These are phyloP conservation scores for Molorchus minor DNA, from an alignment of 2,888 invertebrate species.

Conservation along the genomic window DNA sequence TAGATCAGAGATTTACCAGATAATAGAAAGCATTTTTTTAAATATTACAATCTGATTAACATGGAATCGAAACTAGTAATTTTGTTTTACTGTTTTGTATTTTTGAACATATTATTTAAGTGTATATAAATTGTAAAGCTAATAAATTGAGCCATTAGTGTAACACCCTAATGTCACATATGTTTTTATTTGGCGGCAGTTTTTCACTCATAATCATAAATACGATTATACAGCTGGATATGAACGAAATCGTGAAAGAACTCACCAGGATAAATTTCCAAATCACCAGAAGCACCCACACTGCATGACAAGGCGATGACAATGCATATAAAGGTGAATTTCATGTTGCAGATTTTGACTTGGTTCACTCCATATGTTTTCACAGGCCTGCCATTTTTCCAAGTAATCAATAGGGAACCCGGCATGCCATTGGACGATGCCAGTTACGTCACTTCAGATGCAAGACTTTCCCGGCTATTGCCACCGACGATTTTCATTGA, in stretches of 20 bases:
- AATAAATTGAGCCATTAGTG: too few relatives aligned
- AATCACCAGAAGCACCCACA: conserved; percentile 54
- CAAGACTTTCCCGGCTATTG: conserved; percentile 38
- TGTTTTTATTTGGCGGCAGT: too few relatives aligned
- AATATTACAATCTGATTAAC: too few relatives aligned
- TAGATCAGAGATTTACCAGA: too few relatives aligned
- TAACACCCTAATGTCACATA: too few relatives aligned
- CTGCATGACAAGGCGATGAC: conserved; percentile 56
- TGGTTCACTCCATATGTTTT: conserved; percentile 61
- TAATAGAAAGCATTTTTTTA: too few relatives aligned
- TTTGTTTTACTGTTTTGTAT: too few relatives aligned
- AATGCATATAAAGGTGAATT: conserved; percentile 54
- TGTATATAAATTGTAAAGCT: too few relatives aligned
- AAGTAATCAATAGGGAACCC: conserved; percentile 57
- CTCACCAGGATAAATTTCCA: conserved; percentile 59
- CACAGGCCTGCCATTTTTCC: conserved; percentile 58
- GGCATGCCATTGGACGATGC: conserved; percentile 55
- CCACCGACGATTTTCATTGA: conserved; percentile 42
- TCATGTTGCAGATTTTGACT: conserved; percentile 55
- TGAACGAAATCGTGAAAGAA: conserved; percentile 23
- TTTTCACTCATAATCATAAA: too few relatives aligned
- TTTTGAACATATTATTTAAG: too few relatives aligned
- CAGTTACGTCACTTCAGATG: conserved; percentile 49
- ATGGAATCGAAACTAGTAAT: too few relatives aligned
- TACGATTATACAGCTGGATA: not conserved